Evolutionary conservation across 2,113 vertebrate species (phyloP).

Genomic region (Urocolius indicus): DNA sequence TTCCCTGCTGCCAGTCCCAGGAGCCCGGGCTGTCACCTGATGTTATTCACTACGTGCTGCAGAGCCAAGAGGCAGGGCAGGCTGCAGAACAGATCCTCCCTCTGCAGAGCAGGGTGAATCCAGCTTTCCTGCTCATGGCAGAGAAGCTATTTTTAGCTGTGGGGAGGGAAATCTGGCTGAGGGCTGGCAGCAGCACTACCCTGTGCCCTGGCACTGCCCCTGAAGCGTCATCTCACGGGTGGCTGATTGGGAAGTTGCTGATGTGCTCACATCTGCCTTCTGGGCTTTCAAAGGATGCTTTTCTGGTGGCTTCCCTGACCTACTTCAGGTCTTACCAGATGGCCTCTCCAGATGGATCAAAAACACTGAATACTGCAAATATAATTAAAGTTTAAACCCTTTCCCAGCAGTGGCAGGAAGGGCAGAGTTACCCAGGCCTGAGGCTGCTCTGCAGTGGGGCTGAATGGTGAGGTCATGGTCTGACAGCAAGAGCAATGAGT

Average conservation of each 20-base stretch:
- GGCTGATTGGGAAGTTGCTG: background rate
- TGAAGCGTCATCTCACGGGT: background rate
- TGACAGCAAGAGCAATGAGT: background rate
- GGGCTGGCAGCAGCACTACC: background rate
- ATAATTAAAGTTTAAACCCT: constrained; percentile 58
- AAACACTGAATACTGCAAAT: constrained; percentile 15
- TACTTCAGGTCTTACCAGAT: constrained; percentile 63
- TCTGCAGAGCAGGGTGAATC: background rate
- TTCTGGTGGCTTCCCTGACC: constrained; percentile 51
- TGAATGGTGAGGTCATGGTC: background rate
- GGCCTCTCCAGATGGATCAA: constrained; percentile 54
- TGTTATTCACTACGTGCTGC: rapidly evolving
- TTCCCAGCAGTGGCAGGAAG: background rate
- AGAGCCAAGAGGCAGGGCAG: background rate
- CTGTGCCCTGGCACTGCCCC: background rate
- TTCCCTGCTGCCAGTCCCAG: background rate
- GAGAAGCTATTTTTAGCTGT: background rate
- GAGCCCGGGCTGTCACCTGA: background rate
- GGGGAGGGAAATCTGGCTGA: background rate
- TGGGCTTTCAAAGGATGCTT: constrained; percentile 5
- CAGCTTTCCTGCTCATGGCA: constrained; percentile 2
- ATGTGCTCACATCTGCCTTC: background rate
- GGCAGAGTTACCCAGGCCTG: background rate
- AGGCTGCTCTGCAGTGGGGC: background rate
- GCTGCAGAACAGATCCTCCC: background rate